These are phyloP conservation scores for Urophycis tenuis DNA, from an alignment of 2,797 vertebrate genomes.

Conservation along the genomic window DNA sequence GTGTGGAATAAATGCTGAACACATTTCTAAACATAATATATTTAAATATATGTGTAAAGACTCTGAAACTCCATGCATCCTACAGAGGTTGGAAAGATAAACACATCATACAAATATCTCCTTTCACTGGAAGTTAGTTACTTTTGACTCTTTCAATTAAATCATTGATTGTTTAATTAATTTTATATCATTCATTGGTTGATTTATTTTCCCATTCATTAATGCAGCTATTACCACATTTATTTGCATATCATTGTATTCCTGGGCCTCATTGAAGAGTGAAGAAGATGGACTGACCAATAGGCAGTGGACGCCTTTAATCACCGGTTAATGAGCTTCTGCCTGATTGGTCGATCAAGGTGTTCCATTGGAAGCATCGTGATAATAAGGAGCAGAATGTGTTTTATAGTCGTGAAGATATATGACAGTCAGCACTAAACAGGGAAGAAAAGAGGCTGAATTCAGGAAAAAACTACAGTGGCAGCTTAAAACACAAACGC, in stretches of 20 bases:
- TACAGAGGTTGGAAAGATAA: background rate
- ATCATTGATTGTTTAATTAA: background rate
- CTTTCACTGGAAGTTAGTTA: background rate
- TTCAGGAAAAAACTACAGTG: background rate
- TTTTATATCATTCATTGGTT: background rate
- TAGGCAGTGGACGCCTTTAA: background rate
- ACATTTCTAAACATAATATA: background rate
- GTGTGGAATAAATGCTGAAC: background rate
- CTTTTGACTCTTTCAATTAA: background rate
- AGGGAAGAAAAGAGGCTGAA: constrained; percentile 32
- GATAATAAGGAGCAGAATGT: constrained; percentile 1
- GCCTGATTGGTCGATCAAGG: background rate
- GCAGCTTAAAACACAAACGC: constrained; percentile 37
- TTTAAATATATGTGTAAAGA: background rate
- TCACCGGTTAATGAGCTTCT: background rate
- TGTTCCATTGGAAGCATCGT: background rate
- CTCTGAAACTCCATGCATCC: too few relatives aligned
- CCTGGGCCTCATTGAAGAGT: background rate
- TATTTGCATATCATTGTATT: background rate
- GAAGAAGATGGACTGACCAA: background rate
- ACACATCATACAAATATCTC: background rate
- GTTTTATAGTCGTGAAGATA: background rate
- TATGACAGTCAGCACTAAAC: constrained; percentile 1
- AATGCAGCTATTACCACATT: background rate
- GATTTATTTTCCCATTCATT: background rate